Conservation (phyloP, 2,888 invertebrate genomes). For the Meloe dianella region DNA sequence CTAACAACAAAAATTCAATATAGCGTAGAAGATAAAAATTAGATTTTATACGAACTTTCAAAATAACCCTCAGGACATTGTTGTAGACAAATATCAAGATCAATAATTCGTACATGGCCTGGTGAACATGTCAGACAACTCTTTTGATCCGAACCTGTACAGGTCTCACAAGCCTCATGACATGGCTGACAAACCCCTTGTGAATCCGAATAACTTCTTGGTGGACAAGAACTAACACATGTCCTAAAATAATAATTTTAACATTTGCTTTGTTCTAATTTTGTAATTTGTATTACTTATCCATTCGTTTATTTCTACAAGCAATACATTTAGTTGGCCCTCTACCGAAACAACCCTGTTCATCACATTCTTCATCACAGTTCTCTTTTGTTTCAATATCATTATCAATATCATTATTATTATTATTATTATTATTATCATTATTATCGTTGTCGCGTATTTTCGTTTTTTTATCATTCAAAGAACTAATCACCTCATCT, state of each 20-base stretch:
- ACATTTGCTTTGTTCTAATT: neutral
- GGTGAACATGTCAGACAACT: slow-evolving; percentile 86
- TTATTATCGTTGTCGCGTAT: slow-evolving; percentile 56
- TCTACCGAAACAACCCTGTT: slow-evolving; percentile 84
- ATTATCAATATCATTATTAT: slow-evolving; percentile 42
- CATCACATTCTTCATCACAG: slow-evolving; percentile 85
- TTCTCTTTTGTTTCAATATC: slow-evolving; percentile 61
- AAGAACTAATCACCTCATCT: slow-evolving; percentile 75
- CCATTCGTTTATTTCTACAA: slow-evolving; percentile 80
- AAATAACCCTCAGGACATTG: slow-evolving; percentile 90
- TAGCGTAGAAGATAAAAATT: slow-evolving; percentile 1
- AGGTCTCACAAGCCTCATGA: slow-evolving; percentile 88
- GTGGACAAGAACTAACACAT: slow-evolving; percentile 85
- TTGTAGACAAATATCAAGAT: slow-evolving; percentile 85
- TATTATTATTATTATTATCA: slow-evolving; percentile 52
- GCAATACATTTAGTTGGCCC: slow-evolving; percentile 85
- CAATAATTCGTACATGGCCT: slow-evolving; percentile 81
- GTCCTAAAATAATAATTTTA: slow-evolving; percentile 63
- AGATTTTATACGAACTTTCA: slow-evolving; percentile 68
- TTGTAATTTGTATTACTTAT: slow-evolving; percentile 67
- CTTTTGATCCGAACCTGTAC: slow-evolving; percentile 86
- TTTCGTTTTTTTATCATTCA: slow-evolving; percentile 72
- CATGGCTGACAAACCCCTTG: slow-evolving; percentile 85
- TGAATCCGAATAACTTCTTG: slow-evolving; percentile 81
- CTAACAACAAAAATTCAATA: slow-evolving; percentile 40